phyloP scores from a whole-genome alignment of 2,113 vertebrate genomes.

The Chascanopsetta lugubris region DNA sequence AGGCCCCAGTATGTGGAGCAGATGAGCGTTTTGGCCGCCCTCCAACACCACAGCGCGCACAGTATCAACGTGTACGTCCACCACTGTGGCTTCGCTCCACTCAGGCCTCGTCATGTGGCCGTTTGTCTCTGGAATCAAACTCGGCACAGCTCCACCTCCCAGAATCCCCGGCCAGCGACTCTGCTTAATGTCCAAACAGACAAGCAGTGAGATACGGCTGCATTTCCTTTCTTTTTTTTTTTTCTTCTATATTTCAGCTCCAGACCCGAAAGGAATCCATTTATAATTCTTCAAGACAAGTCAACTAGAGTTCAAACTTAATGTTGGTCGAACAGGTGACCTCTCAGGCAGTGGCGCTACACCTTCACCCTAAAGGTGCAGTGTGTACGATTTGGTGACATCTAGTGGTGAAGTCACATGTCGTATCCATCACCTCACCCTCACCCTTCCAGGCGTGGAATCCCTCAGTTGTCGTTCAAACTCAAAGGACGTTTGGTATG shows the following conservation, averaged over 20 bases:
- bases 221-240: not conserved
- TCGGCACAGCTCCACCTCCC: not conserved
- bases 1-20: slow-evolving; percentile 34
- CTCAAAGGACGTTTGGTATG: no score
- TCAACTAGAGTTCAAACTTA: not conserved
- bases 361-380: no score
- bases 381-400: no score
- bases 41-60: slow-evolving; percentile 31
- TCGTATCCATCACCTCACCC: no score
- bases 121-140: slow-evolving; percentile 33
- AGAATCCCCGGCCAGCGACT: not conserved
- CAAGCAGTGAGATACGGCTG: slow-evolving; percentile 10
- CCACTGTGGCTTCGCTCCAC: slow-evolving; percentile 9
- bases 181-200: slow-evolving; percentile 35
- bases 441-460: no score
- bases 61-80: slow-evolving; percentile 15
- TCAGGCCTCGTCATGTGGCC: slow-evolving; percentile 12
- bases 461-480: no score
- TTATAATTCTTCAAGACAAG: not conserved
- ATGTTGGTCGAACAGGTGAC: slow-evolving; percentile 10
- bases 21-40: slow-evolving; percentile 44
- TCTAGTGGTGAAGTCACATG: no score
- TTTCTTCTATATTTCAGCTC: not conserved
- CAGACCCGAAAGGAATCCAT: not conserved
- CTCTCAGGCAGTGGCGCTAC: slow-evolving; percentile 15